These are phyloP conservation scores for Erebia ligea DNA, from an alignment of 2,888 invertebrate genomes.

Conservation along the genomic window DNA sequence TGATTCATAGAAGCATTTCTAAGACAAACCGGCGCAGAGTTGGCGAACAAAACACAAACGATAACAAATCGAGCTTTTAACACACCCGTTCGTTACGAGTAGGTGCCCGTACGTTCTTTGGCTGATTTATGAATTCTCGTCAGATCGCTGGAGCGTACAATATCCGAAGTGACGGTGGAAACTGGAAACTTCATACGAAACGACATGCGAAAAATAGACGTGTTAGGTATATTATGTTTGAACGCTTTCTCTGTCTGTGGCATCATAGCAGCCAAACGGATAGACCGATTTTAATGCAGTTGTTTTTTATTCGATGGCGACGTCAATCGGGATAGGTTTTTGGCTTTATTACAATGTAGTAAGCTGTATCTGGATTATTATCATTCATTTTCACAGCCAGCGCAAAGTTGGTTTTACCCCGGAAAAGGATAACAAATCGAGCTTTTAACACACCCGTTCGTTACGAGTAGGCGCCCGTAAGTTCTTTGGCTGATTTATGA, in stretches of 20 bases:
- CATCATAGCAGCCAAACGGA: no score
- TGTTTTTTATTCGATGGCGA: no score
- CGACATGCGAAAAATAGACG: no score
- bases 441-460: slow-evolving; percentile 55
- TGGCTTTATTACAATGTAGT: no score
- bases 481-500: slow-evolving; percentile 47
- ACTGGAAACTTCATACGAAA: background rate
- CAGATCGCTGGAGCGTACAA: slow-evolving; percentile 48
- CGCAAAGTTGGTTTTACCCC: slow-evolving; percentile 44
- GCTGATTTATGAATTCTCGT: slow-evolving; percentile 49
- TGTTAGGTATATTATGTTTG: no score
- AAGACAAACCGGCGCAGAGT: slow-evolving; percentile 44
- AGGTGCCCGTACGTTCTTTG: slow-evolving; percentile 36
- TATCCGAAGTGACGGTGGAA: slow-evolving; percentile 37
- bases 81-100: slow-evolving; percentile 45
- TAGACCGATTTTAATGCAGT: no score
- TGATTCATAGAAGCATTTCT: slow-evolving; percentile 42
- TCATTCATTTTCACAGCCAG: background rate
- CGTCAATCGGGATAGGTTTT: no score
- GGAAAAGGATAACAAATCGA: slow-evolving; percentile 57
- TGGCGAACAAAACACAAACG: slow-evolving; percentile 48
- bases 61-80: slow-evolving; percentile 63
- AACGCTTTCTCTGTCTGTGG: no score
- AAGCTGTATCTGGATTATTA: no score
- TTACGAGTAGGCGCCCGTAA: slow-evolving; percentile 32